Evolutionary conservation across 2,113 vertebrate species (phyloP).

Genomic region (Megaceryle torquata): DNA sequence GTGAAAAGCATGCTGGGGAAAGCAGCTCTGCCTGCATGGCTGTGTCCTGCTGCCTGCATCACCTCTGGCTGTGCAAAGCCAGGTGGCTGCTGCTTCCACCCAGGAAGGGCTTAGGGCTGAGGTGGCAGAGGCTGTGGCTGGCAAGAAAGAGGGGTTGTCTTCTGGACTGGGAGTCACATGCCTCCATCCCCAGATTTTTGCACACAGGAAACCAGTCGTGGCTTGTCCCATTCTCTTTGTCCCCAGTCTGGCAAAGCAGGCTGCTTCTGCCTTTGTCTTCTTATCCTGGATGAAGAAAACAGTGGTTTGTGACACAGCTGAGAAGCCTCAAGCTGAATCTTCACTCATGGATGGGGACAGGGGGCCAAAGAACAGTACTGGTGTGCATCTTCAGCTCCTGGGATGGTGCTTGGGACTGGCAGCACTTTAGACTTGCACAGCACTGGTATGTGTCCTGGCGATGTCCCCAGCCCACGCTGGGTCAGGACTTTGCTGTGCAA

Average conservation of each 20-base stretch:
- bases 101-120: not conserved
- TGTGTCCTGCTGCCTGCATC: not conserved
- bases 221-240: not conserved
- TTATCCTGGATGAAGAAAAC: not conserved
- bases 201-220: not conserved
- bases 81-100: not conserved
- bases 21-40: not conserved
- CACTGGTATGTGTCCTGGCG: fast-evolving
- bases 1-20: not conserved
- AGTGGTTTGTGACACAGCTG: not conserved
- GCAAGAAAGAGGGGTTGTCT: not conserved
- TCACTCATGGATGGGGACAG: not conserved
- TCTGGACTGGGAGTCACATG: not conserved
- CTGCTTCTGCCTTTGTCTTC: not conserved
- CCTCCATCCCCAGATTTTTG: not conserved
- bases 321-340: not conserved
- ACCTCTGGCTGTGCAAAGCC: not conserved
- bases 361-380: not conserved
- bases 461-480: fast-evolving
- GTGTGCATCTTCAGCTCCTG: not conserved
- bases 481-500: not conserved
- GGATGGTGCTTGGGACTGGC: fast-evolving
- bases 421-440: not conserved
- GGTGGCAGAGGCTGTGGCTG: not conserved
- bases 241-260: not conserved